A percentile compares a stretch with the other conserved stretches of the same genome.
Conservation (phyloP, 2,888 invertebrate genomes). For the Ectemnius continuus region DNA sequence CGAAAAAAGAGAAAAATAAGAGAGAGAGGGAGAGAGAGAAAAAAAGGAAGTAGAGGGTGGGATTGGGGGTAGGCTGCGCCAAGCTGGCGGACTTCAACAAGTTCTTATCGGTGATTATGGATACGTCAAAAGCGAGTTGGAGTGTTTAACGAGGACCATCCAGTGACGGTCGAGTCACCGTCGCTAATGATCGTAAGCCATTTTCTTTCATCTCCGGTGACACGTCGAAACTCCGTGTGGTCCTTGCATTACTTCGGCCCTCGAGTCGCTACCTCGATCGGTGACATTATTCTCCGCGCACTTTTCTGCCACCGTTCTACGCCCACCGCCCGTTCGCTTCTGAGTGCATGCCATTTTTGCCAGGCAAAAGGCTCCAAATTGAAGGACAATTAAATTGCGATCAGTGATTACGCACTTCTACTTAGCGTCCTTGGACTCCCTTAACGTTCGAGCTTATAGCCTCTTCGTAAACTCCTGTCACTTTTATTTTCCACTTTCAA, state of each 20-base stretch:
- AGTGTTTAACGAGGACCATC: constrained; percentile 67
- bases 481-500: no score
- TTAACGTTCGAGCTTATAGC: no score
- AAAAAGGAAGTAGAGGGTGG: no score
- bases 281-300: constrained; percentile 38
- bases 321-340: constrained; percentile 50
- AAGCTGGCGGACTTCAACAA: constrained; percentile 33
- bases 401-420: no score
- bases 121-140: constrained; percentile 62
- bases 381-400: no score
- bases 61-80: neutral
- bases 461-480: no score
- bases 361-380: neutral
- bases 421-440: no score
- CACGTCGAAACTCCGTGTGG: constrained; percentile 63
- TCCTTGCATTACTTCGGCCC: constrained; percentile 50
- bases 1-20: constrained; percentile 31
- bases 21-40: constrained; percentile 14
- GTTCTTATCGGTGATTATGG: constrained; percentile 67
- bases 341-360: constrained; percentile 6
- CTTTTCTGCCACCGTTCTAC: constrained; percentile 29
- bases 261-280: constrained; percentile 46
- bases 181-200: constrained; percentile 68
- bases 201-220: constrained; percentile 63
- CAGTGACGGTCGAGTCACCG: constrained; percentile 66